Evolutionary conservation across 1,140 invertebrate species (phyloP), one percentile per base, ranked within the genome.

Genomic region (Calliopsis andreniformis): DNA sequence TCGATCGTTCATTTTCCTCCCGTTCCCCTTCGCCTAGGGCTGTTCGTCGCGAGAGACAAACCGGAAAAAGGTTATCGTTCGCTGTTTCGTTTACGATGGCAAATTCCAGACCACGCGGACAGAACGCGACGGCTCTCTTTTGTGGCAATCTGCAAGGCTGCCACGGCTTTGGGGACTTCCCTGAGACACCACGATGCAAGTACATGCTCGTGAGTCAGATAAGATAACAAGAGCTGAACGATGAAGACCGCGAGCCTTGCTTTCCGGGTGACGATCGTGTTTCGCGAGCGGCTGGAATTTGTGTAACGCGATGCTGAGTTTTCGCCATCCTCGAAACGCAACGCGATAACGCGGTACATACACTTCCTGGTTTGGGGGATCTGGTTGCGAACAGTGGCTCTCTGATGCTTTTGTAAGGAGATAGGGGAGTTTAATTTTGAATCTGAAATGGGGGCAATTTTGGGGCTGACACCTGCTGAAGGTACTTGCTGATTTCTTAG

Each of bases 141-240:
- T 12, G 64, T 47, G 30, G 45, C 25, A 51, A 61, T 62, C 23
- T 35, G 25, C 18, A 28, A 35, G 25, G 2, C 35, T n/a, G 18
- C 20, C 45, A 12, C 12, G 16, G 25, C 8, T n/a, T n/a, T n/a
- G 25, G n/a, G 55, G 20, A 79, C 49, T 32, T 49, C 2, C 7
- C 18, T 4, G 58, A 2, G 35, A 23, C 0, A 12, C n/a, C 30
- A 39, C 12, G 1, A 10, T 25, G 30, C n/a, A 16, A 28, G 20
- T 32, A 14, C 20, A 47, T 3, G 10, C 55, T 28, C 30, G 56
- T 14, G 18, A 4, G 2, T 1, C 20, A 2, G 78, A 80, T 79
- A 79, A 80, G 79, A 79, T 79, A 79, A 67, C 20, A 6, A 23
- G 25, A 43, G 43, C 28, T 25, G 42, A 51, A 63, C 55, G 42